Evolutionary conservation across 2,888 invertebrate species (phyloP).

Genomic region (Sarcophaga variegata): DNA sequence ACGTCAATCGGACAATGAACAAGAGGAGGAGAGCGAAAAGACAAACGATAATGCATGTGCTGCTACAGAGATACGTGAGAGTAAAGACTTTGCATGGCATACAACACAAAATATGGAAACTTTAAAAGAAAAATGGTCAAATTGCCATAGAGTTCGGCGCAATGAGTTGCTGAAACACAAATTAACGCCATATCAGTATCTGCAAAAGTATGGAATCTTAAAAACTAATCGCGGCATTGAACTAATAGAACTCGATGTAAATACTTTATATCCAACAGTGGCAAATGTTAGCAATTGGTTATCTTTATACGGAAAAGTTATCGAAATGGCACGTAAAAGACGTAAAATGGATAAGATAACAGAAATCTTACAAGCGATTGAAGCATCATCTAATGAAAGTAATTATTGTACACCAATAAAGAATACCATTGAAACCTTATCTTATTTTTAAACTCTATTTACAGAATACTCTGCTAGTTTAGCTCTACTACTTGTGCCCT

Average conservation of each 20-base stretch:
- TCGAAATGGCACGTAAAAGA: slow-evolving; percentile 30
- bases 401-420: background rate
- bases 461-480: slow-evolving; percentile 55
- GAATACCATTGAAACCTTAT: background rate
- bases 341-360: slow-evolving; percentile 1
- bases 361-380: slow-evolving; percentile 26
- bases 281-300: slow-evolving; percentile 49
- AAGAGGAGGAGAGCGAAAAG: background rate
- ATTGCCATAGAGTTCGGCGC: slow-evolving; percentile 16
- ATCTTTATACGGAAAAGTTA: slow-evolving; percentile 31
- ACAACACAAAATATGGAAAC: slow-evolving; percentile 38
- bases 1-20: slow-evolving; percentile 6
- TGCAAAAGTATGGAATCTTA: slow-evolving; percentile 49
- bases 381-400: slow-evolving; percentile 55
- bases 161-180: slow-evolving; percentile 17
- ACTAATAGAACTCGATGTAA: slow-evolving; percentile 53
- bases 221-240: slow-evolving; percentile 40
- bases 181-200: slow-evolving; percentile 21
- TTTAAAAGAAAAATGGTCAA: slow-evolving; percentile 44
- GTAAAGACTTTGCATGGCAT: slow-evolving; percentile 34
- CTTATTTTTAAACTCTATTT: slow-evolving; percentile 4
- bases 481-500: slow-evolving; percentile 48
- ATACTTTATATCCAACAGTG: slow-evolving; percentile 40
- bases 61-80: background rate
- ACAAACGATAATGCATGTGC: slow-evolving; percentile 6